These are phyloP conservation scores for Pycnonotus jocosus DNA, from an alignment of 2,113 vertebrate genomes.

Conservation along the genomic window DNA sequence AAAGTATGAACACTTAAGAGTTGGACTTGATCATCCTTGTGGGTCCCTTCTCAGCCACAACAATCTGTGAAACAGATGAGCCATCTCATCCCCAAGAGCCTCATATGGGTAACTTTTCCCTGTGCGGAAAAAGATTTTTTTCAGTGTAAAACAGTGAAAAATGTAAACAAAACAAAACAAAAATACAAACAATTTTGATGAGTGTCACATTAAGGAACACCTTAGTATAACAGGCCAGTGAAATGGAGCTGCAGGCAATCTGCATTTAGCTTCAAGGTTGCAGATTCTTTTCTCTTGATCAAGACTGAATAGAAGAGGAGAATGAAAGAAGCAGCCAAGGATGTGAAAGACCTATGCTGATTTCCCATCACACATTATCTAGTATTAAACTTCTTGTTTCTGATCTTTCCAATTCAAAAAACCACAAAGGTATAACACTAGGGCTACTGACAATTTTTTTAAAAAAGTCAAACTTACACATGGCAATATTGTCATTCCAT, in stretches of 20 bases:
- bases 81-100: background rate
- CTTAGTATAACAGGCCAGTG: background rate
- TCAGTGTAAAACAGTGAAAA: background rate
- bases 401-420: background rate
- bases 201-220: background rate
- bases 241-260: background rate
- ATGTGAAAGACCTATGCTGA: background rate
- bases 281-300: background rate
- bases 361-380: background rate
- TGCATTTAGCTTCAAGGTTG: background rate
- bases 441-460: background rate
- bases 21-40: background rate
- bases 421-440: background rate
- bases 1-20: background rate
- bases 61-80: background rate
- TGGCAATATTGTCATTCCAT: background rate
- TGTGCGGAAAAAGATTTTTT: background rate
- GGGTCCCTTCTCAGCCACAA: background rate
- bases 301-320: background rate
- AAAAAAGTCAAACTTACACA: background rate
- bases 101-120: background rate
- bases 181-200: background rate
- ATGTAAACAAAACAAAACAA: background rate
- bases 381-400: background rate
- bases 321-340: background rate